Percentiles rank a stretch among this genome's conserved stretches.
Conservation (phyloP, 2,113 vertebrate genomes). For the Panthera leo region DNA sequence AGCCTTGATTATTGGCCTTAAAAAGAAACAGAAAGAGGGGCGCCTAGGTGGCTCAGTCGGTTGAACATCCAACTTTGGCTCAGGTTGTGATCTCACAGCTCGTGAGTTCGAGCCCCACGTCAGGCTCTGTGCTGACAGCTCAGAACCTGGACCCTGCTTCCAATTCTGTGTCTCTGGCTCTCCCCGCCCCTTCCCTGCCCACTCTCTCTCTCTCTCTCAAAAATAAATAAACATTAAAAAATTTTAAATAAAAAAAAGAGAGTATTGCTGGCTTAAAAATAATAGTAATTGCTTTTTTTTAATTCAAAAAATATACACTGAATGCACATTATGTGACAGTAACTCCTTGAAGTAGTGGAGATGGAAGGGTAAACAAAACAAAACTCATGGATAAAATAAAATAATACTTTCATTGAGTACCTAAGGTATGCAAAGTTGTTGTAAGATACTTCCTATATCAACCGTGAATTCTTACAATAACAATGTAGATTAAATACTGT, state of each 20-base stretch:
- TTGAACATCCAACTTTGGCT: too few relatives aligned
- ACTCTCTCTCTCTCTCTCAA: too few relatives aligned
- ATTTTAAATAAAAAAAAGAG: too few relatives aligned
- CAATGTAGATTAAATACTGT: neutral
- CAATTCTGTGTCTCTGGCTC: too few relatives aligned
- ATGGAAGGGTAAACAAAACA: neutral
- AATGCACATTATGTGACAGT: neutral
- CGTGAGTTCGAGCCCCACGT: too few relatives aligned
- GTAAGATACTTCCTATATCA: neutral
- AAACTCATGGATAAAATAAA: neutral
- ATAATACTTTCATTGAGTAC: neutral
- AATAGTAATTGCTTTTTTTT: neutral
- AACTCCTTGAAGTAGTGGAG: neutral
- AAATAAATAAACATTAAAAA: too few relatives aligned
- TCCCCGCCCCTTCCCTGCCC: too few relatives aligned
- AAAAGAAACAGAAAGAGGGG: neutral
- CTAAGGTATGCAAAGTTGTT: neutral
- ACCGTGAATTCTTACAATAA: neutral
- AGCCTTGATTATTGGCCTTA: neutral
- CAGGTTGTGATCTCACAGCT: too few relatives aligned
- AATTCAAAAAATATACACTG: neutral
- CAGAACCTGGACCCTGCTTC: too few relatives aligned
- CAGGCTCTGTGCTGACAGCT: too few relatives aligned
- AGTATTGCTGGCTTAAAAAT: neutral
- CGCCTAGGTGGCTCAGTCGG: too few relatives aligned